Evolutionary conservation across 2,888 invertebrate genomes (phyloP).

Genomic region (Agrotis exclamationis): DNA sequence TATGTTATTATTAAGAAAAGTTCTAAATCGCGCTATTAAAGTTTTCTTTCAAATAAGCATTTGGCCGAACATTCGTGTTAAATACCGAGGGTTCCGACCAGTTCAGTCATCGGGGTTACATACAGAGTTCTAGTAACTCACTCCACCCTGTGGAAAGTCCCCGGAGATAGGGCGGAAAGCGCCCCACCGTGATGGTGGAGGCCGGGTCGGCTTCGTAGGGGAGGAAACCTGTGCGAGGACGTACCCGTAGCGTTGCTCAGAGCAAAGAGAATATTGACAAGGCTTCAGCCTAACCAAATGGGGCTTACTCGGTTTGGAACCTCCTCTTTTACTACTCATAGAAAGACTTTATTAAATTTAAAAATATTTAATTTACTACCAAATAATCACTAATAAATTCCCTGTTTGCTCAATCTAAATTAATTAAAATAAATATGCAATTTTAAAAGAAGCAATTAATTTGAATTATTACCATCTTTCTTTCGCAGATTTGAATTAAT

Average conservation of each 20-base stretch:
- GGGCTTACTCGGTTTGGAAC: slow-evolving; percentile 90
- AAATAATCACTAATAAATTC: too few relatives aligned
- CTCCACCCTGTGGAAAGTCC: slow-evolving; percentile 90
- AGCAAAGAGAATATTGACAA: slow-evolving; percentile 88
- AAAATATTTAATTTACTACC: background rate
- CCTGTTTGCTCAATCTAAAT: too few relatives aligned
- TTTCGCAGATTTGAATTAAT: slow-evolving; percentile 35
- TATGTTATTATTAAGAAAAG: background rate
- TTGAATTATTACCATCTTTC: slow-evolving; percentile 17
- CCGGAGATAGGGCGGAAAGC: slow-evolving; percentile 90
- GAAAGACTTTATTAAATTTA: background rate
- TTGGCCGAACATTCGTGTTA: slow-evolving; percentile 35
- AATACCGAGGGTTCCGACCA: slow-evolving; percentile 79
- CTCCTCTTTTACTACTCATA: slow-evolving; percentile 49
- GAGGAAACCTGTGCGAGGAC: slow-evolving; percentile 79
- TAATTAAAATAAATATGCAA: too few relatives aligned
- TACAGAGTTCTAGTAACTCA: slow-evolving; percentile 80
- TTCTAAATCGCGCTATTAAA: slow-evolving; percentile 76
- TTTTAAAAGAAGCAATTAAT: slow-evolving; percentile 20
- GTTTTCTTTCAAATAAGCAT: slow-evolving; percentile 61
- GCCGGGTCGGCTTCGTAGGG: slow-evolving; percentile 82
- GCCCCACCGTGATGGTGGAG: slow-evolving; percentile 81
- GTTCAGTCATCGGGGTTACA: slow-evolving; percentile 88
- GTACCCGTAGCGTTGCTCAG: slow-evolving; percentile 87
- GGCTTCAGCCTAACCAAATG: slow-evolving; percentile 85